phyloP scores from a whole-genome alignment of 2,113 vertebrate genomes.

The Pygathrix nemaeus region DNA sequence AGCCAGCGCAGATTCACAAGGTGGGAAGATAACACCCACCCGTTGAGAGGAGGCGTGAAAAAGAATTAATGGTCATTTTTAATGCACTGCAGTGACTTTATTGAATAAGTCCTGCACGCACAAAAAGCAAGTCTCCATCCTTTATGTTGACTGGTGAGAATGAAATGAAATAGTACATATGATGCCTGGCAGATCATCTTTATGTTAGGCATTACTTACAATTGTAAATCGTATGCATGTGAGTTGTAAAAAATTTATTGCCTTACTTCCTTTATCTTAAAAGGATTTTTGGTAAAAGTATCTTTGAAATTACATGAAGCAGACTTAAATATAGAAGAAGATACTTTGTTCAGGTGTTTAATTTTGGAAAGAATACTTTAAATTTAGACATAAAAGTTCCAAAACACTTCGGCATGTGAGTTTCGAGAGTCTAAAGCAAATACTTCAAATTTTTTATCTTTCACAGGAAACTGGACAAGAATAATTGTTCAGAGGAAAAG shows the following conservation, averaged over 20 bases:
- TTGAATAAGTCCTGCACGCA: background rate
- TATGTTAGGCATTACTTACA: background rate
- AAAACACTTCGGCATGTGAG: background rate
- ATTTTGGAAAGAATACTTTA: constrained; percentile 30
- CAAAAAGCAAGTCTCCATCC: background rate
- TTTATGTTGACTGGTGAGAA: background rate
- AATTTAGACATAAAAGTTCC: constrained; percentile 1
- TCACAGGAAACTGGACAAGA: background rate
- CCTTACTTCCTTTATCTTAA: background rate
- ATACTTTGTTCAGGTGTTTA: constrained; percentile 9
- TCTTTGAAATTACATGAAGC: background rate
- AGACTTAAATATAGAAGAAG: background rate
- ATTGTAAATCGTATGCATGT: background rate
- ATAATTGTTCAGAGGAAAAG: background rate
- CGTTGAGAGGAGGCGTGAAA: background rate
- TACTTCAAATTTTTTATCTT: constrained; percentile 7
- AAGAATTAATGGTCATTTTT: background rate
- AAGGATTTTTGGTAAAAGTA: constrained; percentile 42
- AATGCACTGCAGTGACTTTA: background rate
- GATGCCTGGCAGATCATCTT: background rate
- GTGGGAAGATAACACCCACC: background rate
- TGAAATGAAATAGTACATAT: background rate
- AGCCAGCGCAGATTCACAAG: background rate
- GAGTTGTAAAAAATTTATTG: background rate
- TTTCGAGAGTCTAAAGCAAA: constrained; percentile 9